Base-by-base conservation (phyloP, 1,140 invertebrate species). In the Ditylenchus dipsaci region DNA sequence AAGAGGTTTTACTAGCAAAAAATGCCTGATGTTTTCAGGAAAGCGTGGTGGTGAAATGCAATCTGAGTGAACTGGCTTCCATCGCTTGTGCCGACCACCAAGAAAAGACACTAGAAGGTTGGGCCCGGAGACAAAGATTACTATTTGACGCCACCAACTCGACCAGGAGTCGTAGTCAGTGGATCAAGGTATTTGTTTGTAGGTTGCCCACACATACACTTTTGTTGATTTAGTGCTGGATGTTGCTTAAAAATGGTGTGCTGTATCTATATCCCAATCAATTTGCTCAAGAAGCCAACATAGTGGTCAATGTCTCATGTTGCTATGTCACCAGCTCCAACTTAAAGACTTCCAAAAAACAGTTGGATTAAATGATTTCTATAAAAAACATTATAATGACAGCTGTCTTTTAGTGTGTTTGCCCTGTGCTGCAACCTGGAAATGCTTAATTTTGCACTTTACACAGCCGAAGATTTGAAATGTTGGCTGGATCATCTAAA, bases 141-240 rank as follows among this genome's bases (percentile, higher is more conserved):
- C 8, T 7, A 7, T 17, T 53, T 5, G 23, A 53, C 15, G 8
- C 3, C n/a, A 53, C 23, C 49, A 53, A 8, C 15, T 53, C 23
- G 49, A 62, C 73, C 15, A 76, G 71, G 72, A 27, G 47, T 33
- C 71, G 71, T 1, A 69, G 71, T 19, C 72, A 73, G 23, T n/a
- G 33, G 9, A 23, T 74, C 26, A 19, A 21, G 59, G 29, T 27
- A 61, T 27, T 27, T 13, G 3, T 56, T 33, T 23, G 3, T 29
- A 73, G 38, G n/a, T n/a, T n/a, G n/a, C n/a, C 19, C 49, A 53
- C 1, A 53, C 15, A 17, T 8, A 19, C n/a, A 53, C 49, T 7
- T 21, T 53, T 19, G 3, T 17, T 5, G 15, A 53, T 21, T 53
- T 21, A 53, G 43, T 65, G 71, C 15, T 72, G 70, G 70, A 30